A percentile compares a stretch with the other conserved stretches of the same genome.
Evolutionary conservation across 2,888 invertebrate species (phyloP).

Genomic region (Odontothrips loti): DNA sequence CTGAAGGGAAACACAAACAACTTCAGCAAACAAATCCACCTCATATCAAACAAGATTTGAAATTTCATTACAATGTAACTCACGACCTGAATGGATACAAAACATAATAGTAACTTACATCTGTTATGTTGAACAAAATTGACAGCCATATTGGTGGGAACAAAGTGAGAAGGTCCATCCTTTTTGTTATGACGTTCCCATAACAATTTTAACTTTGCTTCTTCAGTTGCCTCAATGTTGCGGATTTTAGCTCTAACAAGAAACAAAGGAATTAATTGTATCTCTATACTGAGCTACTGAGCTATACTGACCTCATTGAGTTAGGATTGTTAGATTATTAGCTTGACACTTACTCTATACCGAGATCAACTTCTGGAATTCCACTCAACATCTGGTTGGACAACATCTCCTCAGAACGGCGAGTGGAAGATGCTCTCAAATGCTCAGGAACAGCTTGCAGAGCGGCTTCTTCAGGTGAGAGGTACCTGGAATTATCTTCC

Average conservation of each 20-base stretch:
- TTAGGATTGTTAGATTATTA: too few relatives aligned
- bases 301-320: too few relatives aligned
- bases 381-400: conserved; percentile 99
- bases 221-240: conserved; percentile 98
- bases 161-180: conserved; percentile 90
- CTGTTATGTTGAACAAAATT: conserved; percentile 97
- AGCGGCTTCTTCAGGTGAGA: conserved; percentile 87
- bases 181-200: conserved; percentile 87
- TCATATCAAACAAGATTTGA: background rate
- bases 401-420: conserved; percentile 95
- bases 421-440: conserved; percentile 76
- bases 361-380: conserved; percentile 98
- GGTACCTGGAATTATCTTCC: conserved; percentile 52
- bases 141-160: conserved; percentile 96
- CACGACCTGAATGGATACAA: too few relatives aligned
- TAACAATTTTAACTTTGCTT: conserved; percentile 88
- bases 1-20: conserved; percentile 49
- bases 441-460: conserved; percentile 85
- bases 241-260: conserved; percentile 78
- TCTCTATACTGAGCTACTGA: too few relatives aligned
- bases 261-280: conserved; percentile 33
- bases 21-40: background rate
- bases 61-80: background rate
- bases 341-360: conserved; percentile 72
- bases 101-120: conserved; percentile 60